Percentiles rank a stretch among this genome's conserved stretches.
These are phyloP conservation scores for Cotesia typhae DNA, from an alignment of 1,140 invertebrate species.

Conservation along the genomic window DNA sequence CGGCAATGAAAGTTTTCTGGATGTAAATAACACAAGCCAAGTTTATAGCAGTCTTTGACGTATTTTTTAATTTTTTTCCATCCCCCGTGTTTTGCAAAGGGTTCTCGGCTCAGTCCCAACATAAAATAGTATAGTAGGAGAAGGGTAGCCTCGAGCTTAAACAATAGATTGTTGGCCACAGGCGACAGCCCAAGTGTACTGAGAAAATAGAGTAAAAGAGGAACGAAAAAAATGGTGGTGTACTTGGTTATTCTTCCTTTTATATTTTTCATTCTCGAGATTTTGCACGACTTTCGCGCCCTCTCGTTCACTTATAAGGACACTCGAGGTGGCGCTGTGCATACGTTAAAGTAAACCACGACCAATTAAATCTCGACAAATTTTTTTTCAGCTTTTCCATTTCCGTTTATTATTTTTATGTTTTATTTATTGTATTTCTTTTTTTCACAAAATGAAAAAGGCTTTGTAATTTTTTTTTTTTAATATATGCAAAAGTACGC, in stretches of 20 bases:
- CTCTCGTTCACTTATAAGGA: constrained; percentile 40
- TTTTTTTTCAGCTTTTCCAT: constrained; percentile 34
- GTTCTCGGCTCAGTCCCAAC: constrained; percentile 22
- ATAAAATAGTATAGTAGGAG: constrained; percentile 41
- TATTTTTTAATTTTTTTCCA: constrained; percentile 33
- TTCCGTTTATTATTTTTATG: not conserved
- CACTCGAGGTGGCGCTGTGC: constrained; percentile 50
- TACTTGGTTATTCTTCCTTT: constrained; percentile 11
- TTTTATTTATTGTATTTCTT: constrained; percentile 2
- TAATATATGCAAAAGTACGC: no score
- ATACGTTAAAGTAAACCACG: constrained; percentile 57
- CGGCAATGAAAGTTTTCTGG: constrained; percentile 44
- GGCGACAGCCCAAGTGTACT: constrained; percentile 54
- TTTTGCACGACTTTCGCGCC: constrained; percentile 42
- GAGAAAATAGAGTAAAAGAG: constrained; percentile 38
- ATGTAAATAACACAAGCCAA: constrained; percentile 52
- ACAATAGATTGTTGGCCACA: constrained; percentile 60
- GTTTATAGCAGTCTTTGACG: constrained; percentile 28
- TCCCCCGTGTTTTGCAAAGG: constrained; percentile 22
- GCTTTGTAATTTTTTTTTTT: constrained; percentile 5
- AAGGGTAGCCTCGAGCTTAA: constrained; percentile 46
- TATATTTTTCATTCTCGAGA: constrained; percentile 24
- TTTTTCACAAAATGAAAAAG: not conserved
- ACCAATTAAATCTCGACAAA: constrained; percentile 55
- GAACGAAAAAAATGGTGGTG: constrained; percentile 12